A percentile compares a stretch with the other conserved stretches of the same genome.
phyloP scores from a whole-genome alignment of 2,797 vertebrate genomes.

The Crocidura indochinensis region DNA sequence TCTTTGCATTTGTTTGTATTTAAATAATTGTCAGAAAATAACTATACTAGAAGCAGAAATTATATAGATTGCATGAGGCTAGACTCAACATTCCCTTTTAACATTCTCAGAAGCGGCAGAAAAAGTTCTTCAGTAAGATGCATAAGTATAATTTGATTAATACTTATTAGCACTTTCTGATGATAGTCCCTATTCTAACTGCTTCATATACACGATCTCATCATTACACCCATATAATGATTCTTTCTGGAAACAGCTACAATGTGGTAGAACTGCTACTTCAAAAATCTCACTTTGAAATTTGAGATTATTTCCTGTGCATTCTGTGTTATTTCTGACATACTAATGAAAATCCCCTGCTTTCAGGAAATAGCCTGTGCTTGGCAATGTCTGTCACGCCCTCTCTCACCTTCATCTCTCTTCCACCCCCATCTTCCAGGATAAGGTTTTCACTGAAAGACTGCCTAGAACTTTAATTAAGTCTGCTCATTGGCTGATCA shows the following conservation, averaged over 20 bases:
- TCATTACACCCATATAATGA: neutral
- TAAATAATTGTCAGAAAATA: neutral
- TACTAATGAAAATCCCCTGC: neutral
- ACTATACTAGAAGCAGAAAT: constrained; percentile 39
- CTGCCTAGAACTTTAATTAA: neutral
- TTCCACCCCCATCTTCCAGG: rapidly evolving
- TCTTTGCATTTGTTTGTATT: too few species aligned
- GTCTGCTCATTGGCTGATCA: neutral
- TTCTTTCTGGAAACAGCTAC: neutral
- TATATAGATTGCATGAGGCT: neutral
- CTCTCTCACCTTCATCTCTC: neutral
- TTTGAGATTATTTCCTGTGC: neutral
- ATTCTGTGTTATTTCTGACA: neutral
- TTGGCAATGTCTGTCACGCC: neutral
- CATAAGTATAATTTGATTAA: neutral
- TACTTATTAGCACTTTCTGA: constrained; percentile 58
- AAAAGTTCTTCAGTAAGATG: neutral
- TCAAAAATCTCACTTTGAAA: neutral
- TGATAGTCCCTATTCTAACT: neutral
- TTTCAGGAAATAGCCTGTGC: neutral
- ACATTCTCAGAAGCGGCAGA: constrained; percentile 6
- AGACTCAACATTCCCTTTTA: constrained; percentile 30
- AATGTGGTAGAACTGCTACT: neutral
- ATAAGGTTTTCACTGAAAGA: neutral
- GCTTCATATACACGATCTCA: neutral